phyloP scores from a whole-genome alignment of 2,113 vertebrate genomes.

The Gallinago undulata region DNA sequence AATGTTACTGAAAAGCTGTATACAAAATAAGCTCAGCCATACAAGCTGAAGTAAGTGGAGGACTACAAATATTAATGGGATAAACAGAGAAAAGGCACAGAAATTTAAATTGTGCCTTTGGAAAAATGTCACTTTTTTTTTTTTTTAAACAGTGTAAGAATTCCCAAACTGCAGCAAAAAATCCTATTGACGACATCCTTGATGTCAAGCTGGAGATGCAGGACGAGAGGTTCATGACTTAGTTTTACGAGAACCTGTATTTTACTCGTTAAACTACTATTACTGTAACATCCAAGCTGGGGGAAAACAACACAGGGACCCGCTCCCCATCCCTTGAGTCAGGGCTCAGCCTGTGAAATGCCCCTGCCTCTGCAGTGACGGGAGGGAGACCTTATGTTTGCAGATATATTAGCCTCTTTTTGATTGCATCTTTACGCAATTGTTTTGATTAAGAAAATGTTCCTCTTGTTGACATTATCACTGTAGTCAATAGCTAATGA shows the following conservation, averaged over 20 bases:
- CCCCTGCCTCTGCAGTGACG: background rate
- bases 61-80: background rate
- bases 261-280: slow-evolving; percentile 6
- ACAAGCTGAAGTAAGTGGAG: background rate
- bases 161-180: background rate
- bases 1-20: background rate
- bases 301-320: background rate
- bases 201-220: background rate
- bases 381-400: background rate
- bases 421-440: background rate
- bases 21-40: slow-evolving; percentile 10
- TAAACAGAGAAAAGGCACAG: background rate
- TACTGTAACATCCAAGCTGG: background rate
- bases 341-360: background rate
- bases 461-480: slow-evolving; percentile 47
- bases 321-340: no score
- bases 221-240: background rate
- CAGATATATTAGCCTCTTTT: background rate
- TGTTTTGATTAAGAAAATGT: slow-evolving; percentile 39
- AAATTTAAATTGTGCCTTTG: background rate
- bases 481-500: slow-evolving; percentile 34
- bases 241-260: background rate
- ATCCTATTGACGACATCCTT: background rate
- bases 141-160: background rate
- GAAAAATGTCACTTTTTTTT: background rate